These are phyloP conservation scores for Arrhamphus sclerolepis DNA, from an alignment of 2,797 vertebrate genomes.

Conservation along the genomic window DNA sequence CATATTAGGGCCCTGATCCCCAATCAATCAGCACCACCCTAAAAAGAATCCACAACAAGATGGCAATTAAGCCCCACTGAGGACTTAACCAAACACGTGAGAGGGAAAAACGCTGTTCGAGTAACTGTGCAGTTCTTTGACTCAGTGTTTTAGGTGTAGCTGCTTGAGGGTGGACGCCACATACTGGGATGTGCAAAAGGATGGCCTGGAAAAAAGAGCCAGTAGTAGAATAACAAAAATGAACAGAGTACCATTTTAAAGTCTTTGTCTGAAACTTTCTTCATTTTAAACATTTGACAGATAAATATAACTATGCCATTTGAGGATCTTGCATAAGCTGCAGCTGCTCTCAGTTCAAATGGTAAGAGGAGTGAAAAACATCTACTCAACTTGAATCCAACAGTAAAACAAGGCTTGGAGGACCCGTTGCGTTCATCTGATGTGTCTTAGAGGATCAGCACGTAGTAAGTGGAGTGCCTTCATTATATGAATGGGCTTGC, in stretches of 20 bases:
- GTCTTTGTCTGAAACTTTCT: slow-evolving; percentile 9
- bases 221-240: slow-evolving; percentile 7
- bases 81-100: slow-evolving; percentile 67
- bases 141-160: slow-evolving; percentile 23
- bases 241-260: slow-evolving; percentile 11
- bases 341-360: slow-evolving; percentile 7
- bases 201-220: slow-evolving; percentile 37
- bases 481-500: slow-evolving; percentile 60
- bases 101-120: slow-evolving; percentile 53
- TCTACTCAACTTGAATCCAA: slow-evolving; percentile 8
- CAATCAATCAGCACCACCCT: slow-evolving; percentile 83
- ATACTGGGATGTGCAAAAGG: slow-evolving; percentile 19
- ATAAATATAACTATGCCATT: not conserved
- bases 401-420: slow-evolving; percentile 38
- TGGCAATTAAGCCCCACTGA: slow-evolving; percentile 68
- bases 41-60: slow-evolving; percentile 79
- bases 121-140: slow-evolving; percentile 48
- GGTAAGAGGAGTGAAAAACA: slow-evolving; percentile 16
- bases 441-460: slow-evolving; percentile 48
- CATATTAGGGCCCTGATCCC: slow-evolving; percentile 79
- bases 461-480: slow-evolving; percentile 41
- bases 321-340: slow-evolving; percentile 12
- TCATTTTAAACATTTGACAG: slow-evolving; percentile 22
- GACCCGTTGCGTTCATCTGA: slow-evolving; percentile 24
- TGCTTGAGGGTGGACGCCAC: slow-evolving; percentile 17